Evolutionary conservation across 2,888 invertebrate species (phyloP).

Genomic region (Drosophila seclusa): DNA sequence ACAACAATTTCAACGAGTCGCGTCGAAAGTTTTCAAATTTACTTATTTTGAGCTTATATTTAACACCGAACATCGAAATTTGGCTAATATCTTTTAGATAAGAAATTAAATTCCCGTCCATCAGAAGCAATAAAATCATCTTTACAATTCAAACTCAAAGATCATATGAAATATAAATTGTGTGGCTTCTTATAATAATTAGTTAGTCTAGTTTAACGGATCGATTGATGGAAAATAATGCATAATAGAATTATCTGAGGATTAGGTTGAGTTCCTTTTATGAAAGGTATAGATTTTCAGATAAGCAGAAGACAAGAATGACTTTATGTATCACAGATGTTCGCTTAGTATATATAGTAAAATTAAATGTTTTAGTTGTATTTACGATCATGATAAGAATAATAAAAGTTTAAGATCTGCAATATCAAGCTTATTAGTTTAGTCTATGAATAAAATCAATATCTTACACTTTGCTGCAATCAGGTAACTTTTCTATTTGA

Average conservation of each 20-base stretch:
- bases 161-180: slow-evolving; percentile 23
- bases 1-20: slow-evolving; percentile 46
- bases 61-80: neutral
- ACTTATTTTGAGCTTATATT: slow-evolving; percentile 4
- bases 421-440: slow-evolving; percentile 39
- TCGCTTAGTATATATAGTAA: neutral
- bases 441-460: slow-evolving; percentile 14
- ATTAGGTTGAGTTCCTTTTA: neutral
- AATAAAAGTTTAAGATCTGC: slow-evolving; percentile 24
- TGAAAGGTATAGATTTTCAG: neutral
- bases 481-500: slow-evolving; percentile 31
- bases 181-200: neutral
- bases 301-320: neutral
- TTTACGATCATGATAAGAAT: neutral
- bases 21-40: slow-evolving; percentile 25
- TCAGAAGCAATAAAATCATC: neutral
- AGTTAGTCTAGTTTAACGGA: neutral
- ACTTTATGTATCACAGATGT: neutral
- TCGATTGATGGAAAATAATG: neutral
- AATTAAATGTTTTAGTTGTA: neutral
- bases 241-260: neutral
- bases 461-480: slow-evolving; percentile 33
- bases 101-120: neutral
- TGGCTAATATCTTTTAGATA: neutral
- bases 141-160: neutral